A percentile compares a stretch with the other conserved stretches of the same genome.
Evolutionary conservation across 2,888 invertebrate species (phyloP).

Genomic region (Operophtera brumata): DNA sequence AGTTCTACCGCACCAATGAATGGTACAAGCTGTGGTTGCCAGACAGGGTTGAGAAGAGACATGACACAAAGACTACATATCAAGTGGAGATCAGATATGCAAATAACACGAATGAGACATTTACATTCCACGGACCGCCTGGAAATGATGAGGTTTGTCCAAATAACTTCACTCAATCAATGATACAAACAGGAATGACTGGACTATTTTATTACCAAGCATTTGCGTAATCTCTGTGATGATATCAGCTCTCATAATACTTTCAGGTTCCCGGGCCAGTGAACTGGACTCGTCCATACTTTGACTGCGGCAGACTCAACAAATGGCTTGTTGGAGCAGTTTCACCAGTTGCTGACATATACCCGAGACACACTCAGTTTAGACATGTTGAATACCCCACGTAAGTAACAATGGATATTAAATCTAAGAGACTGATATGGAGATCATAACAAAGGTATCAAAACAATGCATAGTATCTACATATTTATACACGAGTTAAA

Average conservation of each 20-base stretch:
- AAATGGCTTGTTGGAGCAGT: conserved; percentile 97
- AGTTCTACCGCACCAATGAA: conserved; percentile 94
- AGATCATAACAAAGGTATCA: background rate
- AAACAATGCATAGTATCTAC: background rate
- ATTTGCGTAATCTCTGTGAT: no score
- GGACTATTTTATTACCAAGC: no score
- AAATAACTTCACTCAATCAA: background rate
- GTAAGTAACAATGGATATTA: conserved; percentile 76
- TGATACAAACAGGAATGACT: background rate
- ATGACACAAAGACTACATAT: conserved; percentile 95
- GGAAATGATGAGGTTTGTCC: conserved; percentile 89
- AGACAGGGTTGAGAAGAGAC: conserved; percentile 89
- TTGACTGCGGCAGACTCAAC: conserved; percentile 96
- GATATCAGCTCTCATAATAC: no score
- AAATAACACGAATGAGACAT: conserved; percentile 97
- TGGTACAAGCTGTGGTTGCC: conserved; percentile 97
- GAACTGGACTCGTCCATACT: conserved; percentile 96
- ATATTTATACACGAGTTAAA: background rate
- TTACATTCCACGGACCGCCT: conserved; percentile 96
- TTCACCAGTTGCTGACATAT: conserved; percentile 97
- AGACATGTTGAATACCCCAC: conserved; percentile 96
- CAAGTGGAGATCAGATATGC: conserved; percentile 96
- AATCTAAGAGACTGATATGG: background rate
- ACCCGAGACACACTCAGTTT: conserved; percentile 95
- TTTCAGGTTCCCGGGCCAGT: conserved; percentile 89